A percentile compares a stretch with the other conserved stretches of the same genome.
These are phyloP conservation scores for Calyptomena viridis DNA, from an alignment of 2,113 vertebrate genomes.

Conservation along the genomic window DNA sequence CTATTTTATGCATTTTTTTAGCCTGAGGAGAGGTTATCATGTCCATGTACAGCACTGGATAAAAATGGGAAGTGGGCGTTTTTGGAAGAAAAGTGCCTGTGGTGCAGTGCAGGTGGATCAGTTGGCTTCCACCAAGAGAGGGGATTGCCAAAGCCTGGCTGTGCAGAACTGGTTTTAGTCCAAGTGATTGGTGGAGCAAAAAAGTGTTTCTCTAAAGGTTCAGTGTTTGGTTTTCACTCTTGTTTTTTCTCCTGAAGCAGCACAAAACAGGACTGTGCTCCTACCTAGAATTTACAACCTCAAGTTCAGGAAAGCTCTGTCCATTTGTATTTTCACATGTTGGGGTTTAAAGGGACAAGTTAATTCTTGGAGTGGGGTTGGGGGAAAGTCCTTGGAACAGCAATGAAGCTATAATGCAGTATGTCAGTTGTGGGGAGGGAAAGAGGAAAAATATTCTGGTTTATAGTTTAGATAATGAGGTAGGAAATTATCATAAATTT, in stretches of 20 bases:
- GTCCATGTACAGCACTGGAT: not conserved
- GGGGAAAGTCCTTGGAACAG: not conserved
- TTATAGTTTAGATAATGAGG: not conserved
- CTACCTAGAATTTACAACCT: not conserved
- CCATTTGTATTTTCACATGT: not conserved
- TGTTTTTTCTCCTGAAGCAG: not conserved
- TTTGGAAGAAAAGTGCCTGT: not conserved
- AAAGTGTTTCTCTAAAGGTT: not conserved
- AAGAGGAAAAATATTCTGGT: not conserved
- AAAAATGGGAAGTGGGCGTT: not conserved
- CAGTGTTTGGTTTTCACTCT: not conserved
- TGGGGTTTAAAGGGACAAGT: not conserved
- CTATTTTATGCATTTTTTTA: not conserved
- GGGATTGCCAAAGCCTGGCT: not conserved
- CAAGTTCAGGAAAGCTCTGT: not conserved
- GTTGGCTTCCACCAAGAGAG: not conserved
- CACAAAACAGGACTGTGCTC: not conserved
- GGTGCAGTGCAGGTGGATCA: not conserved
- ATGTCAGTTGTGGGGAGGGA: not conserved
- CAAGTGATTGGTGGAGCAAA: not conserved
- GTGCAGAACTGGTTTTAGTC: not conserved
- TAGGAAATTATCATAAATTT: not conserved
- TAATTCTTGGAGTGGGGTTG: not conserved
- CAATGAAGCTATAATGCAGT: not conserved
- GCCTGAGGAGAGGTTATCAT: not conserved